Base-by-base conservation (phyloP, 2,888 invertebrate genomes). In the Torymus aiolomorphi region DNA sequence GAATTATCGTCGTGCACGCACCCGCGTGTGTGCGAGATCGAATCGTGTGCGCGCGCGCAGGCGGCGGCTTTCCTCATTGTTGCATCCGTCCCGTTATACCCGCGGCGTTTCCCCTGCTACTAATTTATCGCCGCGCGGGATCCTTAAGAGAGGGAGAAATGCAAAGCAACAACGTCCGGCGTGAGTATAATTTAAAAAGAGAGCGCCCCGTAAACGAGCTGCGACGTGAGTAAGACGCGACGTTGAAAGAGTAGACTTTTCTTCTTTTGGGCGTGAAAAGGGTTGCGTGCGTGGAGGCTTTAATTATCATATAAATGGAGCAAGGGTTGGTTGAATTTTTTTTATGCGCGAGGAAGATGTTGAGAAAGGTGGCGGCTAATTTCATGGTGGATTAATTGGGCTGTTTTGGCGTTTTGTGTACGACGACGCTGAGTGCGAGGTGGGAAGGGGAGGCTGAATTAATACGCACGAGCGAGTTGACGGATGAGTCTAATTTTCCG, bases 271-370 rank as follows among this genome's bases (percentile, higher is more conserved):
- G 24, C 20, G 12, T 2, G 69, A 16, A n/a, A 31, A 12, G 5
- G 13, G 5, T 20, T n/a, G 14, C 2, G 24, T 12, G 42, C 0
- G 20, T 20, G 8, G 54, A 11, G 2, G 5, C 14, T 2, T 57
- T 74, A 74, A 78, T 78, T 78, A 78, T 63, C 73, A 74, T 74
- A 69, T 69, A 69, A 74, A 74, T 74, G 42, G 69, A 51, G 18
- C 54, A 63, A 10, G 12, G 12, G 56, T 3, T 10, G 61, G 66
- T 79, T 75, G 66, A 75, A 75, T 75, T 75, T 79, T 79, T 79
- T 59, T 79, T 42, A 69, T 73, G 56, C 11, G 31, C 24, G 13
- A 18, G 31, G 13, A 51, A 20, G 49, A 4, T 31, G 71, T 14
- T 61, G 12, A 12, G 42, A 11, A 18, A 42, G 52, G 1, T 24